Conservation (phyloP, 2,888 invertebrate genomes). For the Drosophila basisetae region DNA sequence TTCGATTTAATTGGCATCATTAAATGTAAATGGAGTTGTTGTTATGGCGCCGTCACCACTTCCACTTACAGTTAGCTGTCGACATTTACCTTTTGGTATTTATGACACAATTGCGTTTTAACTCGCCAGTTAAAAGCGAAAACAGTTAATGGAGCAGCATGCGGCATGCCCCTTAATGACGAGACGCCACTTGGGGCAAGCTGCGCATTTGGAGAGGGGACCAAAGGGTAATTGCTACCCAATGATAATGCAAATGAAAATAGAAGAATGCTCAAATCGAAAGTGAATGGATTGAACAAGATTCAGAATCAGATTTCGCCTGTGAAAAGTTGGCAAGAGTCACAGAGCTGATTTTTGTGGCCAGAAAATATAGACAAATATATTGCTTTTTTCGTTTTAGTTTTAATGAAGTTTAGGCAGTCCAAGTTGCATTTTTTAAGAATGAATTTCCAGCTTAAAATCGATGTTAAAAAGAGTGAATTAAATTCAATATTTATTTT, state of each 20-base stretch:
- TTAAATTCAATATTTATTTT: neutral
- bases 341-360: neutral
- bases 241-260: neutral
- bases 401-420: rapidly evolving
- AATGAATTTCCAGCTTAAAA: neutral
- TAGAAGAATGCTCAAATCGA: neutral
- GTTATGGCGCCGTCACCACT: constrained; percentile 31
- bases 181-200: constrained; percentile 11
- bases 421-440: neutral
- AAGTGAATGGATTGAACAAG: too few species aligned
- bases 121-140: neutral
- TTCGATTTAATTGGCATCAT: constrained; percentile 78
- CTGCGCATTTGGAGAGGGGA: neutral
- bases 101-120: constrained; percentile 33
- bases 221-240: constrained; percentile 6
- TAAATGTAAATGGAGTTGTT: constrained; percentile 73
- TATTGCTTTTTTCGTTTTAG: neutral
- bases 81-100: constrained; percentile 35
- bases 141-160: constrained; percentile 10
- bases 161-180: constrained; percentile 23
- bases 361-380: neutral
- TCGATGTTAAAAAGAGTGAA: neutral
- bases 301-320: neutral
- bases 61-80: constrained; percentile 11
- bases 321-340: neutral